phyloP scores from a whole-genome alignment of 2,797 vertebrate genomes.

The Ctenosaura bakeri region DNA sequence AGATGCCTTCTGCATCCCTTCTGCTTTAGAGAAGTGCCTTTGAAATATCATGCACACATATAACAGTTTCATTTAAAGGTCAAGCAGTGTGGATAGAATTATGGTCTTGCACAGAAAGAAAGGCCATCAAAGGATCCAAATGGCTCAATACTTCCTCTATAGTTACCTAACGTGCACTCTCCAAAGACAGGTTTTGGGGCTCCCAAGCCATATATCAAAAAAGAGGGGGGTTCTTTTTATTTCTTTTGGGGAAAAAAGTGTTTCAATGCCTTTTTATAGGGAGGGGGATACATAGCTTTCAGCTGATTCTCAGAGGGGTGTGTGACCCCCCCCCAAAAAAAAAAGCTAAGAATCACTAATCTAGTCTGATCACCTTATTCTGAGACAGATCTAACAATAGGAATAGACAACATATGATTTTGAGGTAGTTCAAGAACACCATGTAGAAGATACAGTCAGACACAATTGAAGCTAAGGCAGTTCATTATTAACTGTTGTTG shows the following conservation, averaged over 20 bases:
- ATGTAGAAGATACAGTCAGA: neutral
- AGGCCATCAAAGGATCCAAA: neutral
- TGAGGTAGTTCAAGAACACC: neutral
- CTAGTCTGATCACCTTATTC: neutral
- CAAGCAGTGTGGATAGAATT: neutral
- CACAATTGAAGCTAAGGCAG: neutral
- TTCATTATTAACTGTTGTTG: too few species aligned
- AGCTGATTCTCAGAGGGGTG: too few species aligned
- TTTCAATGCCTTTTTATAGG: too few species aligned
- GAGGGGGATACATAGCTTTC: too few species aligned
- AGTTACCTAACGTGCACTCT: too few species aligned
- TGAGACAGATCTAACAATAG: neutral
- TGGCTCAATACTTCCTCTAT: neutral
- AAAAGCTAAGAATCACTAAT: too few species aligned
- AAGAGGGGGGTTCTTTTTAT: too few species aligned
- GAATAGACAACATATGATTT: too few species aligned
- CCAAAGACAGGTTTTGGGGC: too few species aligned
- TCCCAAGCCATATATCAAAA: too few species aligned
- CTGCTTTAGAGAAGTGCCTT: neutral
- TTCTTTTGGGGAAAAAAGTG: too few species aligned
- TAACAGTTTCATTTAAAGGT: neutral
- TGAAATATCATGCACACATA: neutral
- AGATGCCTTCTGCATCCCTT: neutral
- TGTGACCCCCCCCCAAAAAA: too few species aligned
- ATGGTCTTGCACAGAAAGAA: neutral